Evolutionary conservation across 2,113 vertebrate genomes (phyloP), one percentile per base, ranked within the genome.

Genomic region (Oreocharis arfaki): DNA sequence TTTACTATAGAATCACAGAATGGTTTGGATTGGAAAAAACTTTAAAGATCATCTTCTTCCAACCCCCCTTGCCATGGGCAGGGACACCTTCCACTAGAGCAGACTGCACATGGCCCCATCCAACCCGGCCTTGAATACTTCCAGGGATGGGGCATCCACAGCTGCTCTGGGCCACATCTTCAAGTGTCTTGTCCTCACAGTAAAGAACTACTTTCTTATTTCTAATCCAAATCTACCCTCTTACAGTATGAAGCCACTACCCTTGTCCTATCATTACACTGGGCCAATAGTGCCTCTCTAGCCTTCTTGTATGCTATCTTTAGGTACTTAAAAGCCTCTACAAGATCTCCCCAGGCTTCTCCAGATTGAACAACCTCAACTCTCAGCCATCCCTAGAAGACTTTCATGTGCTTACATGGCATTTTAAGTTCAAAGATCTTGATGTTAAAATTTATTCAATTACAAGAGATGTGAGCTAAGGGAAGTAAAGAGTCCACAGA

Each of bases 11-110:
- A 82, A 61, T 76, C 30, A 47, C 0, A 69, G 30, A 76, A 47
- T 11, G 13, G 47, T 47, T 32, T 47, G 8, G 7, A 39, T 19
- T 20, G 1, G 27, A 71, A 73, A 65, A 65, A 55, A 35, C 17
- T 18, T 52, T 6, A 9, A 47, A 53, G 11, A 83, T 27, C 5
- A 47, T 16, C 7, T 42, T 53, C 11, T 47, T 90, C 21, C 41
- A 46, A 41, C 0, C 3, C 24, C 5, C 3, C 30, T 7, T 1
- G 3, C 13, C n/a, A 47, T 2, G 8, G 41, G 30, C 28, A 89
- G 11, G 24, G 10, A 26, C 17, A 75, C 8, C 9, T 61, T 55
- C 13, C 47, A 41, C 39, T 32, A 68, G 9, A 68, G 28, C 33
- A 39, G 18, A 30, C 39, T 22, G 23, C 69, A 60, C 20, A 76